Conservation (phyloP, 2,113 vertebrate genomes). For the Tichodroma muraria region DNA sequence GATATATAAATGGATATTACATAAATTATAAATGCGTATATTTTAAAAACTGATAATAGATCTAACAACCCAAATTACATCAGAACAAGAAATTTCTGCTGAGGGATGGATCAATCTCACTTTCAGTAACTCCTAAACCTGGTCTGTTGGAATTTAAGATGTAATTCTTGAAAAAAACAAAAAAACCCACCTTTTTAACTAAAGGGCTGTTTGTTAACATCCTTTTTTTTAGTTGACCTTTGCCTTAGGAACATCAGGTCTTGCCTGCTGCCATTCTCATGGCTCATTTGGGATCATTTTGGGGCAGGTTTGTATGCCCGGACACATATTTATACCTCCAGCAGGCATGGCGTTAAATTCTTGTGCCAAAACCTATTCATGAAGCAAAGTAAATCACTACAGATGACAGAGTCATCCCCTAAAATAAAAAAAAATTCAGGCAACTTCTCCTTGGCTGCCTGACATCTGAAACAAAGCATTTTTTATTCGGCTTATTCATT, state of each 20-base stretch:
- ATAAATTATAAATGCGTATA: neutral
- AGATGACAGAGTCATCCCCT: neutral
- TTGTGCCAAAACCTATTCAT: neutral
- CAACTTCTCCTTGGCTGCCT: neutral
- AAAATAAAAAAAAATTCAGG: neutral
- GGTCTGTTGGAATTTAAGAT: constrained; percentile 79
- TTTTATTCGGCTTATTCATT: neutral
- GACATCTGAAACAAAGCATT: neutral
- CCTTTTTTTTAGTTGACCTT: constrained; percentile 59
- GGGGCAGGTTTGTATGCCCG: neutral
- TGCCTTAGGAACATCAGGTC: constrained; percentile 57
- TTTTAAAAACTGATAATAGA: constrained; percentile 69
- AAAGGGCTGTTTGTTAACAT: constrained; percentile 79
- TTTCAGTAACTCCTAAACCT: constrained; percentile 77
- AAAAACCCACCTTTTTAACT: constrained; percentile 51
- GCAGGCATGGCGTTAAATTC: accelerated
- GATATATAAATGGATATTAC: neutral
- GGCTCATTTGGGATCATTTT: neutral
- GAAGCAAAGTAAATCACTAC: neutral
- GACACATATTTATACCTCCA: neutral
- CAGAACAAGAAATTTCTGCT: constrained; percentile 71
- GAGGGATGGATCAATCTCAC: constrained; percentile 77
- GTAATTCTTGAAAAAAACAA: constrained; percentile 66
- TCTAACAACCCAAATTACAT: constrained; percentile 70
- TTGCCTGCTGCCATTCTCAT: neutral